Conservation (phyloP, 2,797 vertebrate genomes). For the Protonibea diacanthus region DNA sequence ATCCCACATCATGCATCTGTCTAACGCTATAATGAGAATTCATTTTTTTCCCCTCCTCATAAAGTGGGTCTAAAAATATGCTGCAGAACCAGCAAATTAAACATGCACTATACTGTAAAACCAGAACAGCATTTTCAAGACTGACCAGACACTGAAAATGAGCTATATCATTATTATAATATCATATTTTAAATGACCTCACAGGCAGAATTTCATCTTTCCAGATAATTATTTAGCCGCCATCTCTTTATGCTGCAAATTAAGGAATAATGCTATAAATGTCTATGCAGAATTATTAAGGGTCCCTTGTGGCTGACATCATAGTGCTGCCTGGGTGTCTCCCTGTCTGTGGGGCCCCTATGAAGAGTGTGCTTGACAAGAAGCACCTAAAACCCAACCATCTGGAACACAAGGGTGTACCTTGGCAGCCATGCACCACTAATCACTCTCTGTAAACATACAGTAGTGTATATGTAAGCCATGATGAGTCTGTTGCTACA, state of each 20-base stretch:
- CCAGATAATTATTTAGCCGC: not conserved
- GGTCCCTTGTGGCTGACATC: slow-evolving; percentile 6
- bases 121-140: slow-evolving; percentile 7
- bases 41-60: too few relatives aligned
- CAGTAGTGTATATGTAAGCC: slow-evolving; percentile 72
- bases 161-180: not conserved
- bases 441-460: slow-evolving; percentile 76
- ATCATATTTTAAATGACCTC: slow-evolving; percentile 1
- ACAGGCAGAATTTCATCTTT: not conserved
- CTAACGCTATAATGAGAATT: slow-evolving; percentile 6
- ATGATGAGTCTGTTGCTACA: slow-evolving; percentile 59
- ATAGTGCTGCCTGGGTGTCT: slow-evolving; percentile 4
- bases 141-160: slow-evolving; percentile 1
- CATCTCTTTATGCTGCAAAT: not conserved
- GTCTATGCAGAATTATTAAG: not conserved
- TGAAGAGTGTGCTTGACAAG: slow-evolving; percentile 49
- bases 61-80: slow-evolving; percentile 20
- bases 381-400: slow-evolving; percentile 57
- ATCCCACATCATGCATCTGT: slow-evolving; percentile 33
- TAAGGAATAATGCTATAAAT: slow-evolving; percentile 28
- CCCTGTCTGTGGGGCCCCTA: slow-evolving; percentile 8
- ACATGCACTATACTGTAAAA: slow-evolving; percentile 6
- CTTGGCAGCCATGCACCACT: slow-evolving; percentile 60
- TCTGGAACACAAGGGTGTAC: slow-evolving; percentile 68
- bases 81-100: slow-evolving; percentile 8